Conservation (phyloP, 2,113 vertebrate species). For the Pollimyrus isidori region DNA sequence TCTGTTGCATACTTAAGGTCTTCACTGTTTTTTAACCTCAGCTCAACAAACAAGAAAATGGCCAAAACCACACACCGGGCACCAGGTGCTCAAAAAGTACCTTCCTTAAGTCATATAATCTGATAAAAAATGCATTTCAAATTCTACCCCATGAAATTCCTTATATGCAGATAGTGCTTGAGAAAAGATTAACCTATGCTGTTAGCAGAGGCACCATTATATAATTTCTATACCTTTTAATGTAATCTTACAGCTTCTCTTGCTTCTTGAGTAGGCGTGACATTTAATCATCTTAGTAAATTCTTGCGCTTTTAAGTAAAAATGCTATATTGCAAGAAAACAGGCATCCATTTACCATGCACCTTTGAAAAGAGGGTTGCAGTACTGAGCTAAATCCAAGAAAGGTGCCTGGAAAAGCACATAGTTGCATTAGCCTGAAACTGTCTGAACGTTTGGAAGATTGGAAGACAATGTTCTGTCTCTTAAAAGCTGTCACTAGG, state of each 20-base stretch:
- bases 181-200: background rate
- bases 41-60: background rate
- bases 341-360: background rate
- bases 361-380: background rate
- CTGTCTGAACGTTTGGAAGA: background rate
- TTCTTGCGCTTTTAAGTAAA: background rate
- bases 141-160: background rate
- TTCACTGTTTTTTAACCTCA: background rate
- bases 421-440: background rate
- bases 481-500: background rate
- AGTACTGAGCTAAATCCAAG: background rate
- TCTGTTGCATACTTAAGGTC: background rate
- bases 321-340: background rate
- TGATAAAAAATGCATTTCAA: background rate
- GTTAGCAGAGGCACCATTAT: background rate
- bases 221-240: background rate
- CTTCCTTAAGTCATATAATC: background rate
- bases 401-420: background rate
- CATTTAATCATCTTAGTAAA: background rate
- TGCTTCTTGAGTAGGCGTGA: background rate
- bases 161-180: background rate
- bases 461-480: background rate
- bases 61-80: background rate
- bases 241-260: background rate
- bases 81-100: background rate